Evolutionary conservation across 2,797 vertebrate genomes (phyloP).

Genomic region (Buceros bicornis): DNA sequence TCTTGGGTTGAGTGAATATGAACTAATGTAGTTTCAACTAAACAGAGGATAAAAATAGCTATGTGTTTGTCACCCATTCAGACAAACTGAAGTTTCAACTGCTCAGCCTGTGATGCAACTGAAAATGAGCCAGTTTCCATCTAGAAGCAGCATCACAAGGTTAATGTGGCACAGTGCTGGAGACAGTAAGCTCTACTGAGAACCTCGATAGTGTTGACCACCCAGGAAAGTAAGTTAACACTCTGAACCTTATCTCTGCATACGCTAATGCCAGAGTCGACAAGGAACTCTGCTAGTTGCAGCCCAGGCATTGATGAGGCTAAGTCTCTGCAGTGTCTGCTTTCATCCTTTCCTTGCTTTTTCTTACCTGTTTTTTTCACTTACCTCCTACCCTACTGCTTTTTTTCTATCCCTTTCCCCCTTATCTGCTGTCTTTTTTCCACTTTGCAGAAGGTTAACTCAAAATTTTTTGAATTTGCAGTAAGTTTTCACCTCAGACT

Average conservation of each 20-base stretch:
- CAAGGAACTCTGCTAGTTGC: neutral
- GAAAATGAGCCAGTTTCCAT: neutral
- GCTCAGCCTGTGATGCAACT: neutral
- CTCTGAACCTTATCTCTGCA: neutral
- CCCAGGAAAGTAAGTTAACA: neutral
- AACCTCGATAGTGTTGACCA: neutral
- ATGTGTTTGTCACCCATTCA: neutral
- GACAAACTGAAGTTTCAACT: neutral
- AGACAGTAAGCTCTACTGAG: neutral
- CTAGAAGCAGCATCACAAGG: neutral
- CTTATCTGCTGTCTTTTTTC: neutral
- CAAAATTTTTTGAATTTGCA: neutral
- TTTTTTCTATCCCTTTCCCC: neutral
- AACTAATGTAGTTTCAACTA: neutral
- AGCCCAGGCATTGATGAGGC: rapidly evolving
- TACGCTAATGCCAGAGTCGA: neutral
- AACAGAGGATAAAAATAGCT: neutral
- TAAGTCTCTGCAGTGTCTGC: neutral
- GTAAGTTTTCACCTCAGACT: neutral
- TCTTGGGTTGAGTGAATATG: neutral
- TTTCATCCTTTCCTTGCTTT: neutral
- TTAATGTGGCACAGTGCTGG: rapidly evolving
- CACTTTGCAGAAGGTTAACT: neutral
- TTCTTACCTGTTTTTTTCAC: neutral
- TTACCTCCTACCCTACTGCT: neutral